Base-by-base conservation (phyloP, 2,888 invertebrate genomes). In the Eupithecia pulchellata region DNA sequence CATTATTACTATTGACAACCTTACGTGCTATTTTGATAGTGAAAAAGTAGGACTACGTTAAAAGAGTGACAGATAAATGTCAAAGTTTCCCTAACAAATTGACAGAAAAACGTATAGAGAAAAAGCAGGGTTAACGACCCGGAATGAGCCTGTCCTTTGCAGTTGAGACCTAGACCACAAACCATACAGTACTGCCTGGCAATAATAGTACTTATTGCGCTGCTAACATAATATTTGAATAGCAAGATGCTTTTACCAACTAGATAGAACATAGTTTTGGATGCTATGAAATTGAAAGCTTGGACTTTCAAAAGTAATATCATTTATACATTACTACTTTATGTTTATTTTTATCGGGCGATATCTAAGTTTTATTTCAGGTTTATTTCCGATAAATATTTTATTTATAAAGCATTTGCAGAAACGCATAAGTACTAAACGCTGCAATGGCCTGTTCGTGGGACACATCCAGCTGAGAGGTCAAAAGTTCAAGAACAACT, bases 141-240 rank as follows among this genome's bases (percentile, higher is more conserved):
- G 74, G 74, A 77, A 68, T 61, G 65, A 34, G 69, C 67, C 68
- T 78, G 78, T 78, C 76, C 78, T 78, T 76, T 77, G 42, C 73
- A 72, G 72, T 52, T 67, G 36, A 69, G 69, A 73, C 73, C 69
- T 69, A 66, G 67, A 36, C 72, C 64, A 69, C 69, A 73, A 67
- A 64, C 32, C 66, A 64, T 39, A 60, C 34, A 61, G 34, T 64
- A 69, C 57, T 58, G 52, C 42, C 57, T 63, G 39, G 66, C 39
- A 39, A 61, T 61, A 39, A 57, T 71, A 52, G 36, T 52, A 62
- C 64, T 62, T 66, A 73, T 78, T 77, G 75, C 74, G 57, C 69
- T 64, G 30, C 47, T 64, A 76, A 72, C 71, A 74, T 69, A 73
- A 74, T 27, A 70, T 72, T 36, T 55, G 39, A 58, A 74, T 67